These are phyloP conservation scores for Epizoanthus fatuus DNA, from an alignment of 92 coral and sea anemone genomes.

Conservation along the genomic window DNA sequence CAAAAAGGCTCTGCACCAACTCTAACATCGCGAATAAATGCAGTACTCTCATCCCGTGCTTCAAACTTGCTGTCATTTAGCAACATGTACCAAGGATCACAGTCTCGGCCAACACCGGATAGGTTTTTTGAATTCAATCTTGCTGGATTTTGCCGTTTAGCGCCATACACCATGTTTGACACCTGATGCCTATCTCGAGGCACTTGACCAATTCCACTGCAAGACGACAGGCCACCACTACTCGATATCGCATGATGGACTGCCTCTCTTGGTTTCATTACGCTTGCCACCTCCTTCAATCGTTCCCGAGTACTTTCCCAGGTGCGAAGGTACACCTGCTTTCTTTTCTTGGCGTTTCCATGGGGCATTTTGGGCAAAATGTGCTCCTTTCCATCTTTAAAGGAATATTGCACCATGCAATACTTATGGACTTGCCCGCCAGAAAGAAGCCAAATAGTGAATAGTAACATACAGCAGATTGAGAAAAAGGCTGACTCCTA, in stretches of 20 bases:
- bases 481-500: no score
- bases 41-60: constrained; percentile 27
- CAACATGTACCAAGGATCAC: constrained; percentile 73
- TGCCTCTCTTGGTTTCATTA: constrained; percentile 56
- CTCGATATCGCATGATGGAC: constrained; percentile 44
- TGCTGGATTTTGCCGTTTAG: constrained; percentile 30
- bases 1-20: constrained; percentile 75
- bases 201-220: constrained; percentile 66
- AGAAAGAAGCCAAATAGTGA: background rate
- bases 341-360: constrained; percentile 58
- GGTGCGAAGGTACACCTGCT: constrained; percentile 57
- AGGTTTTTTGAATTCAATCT: constrained; percentile 17
- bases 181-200: constrained; percentile 74
- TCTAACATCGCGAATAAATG: constrained; percentile 74
- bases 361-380: constrained; percentile 41
- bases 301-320: constrained; percentile 72
- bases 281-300: constrained; percentile 48
- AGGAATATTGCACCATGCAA: constrained; percentile 66
- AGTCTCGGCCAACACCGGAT: constrained; percentile 49
- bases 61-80: constrained; percentile 47
- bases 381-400: constrained; percentile 65
- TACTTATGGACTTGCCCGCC: constrained; percentile 43
- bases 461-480: no score
- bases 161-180: constrained; percentile 45
- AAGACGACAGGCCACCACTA: constrained; percentile 37